phyloP scores from a whole-genome alignment of 2,113 vertebrate species.

The Sturnira hondurensis region DNA sequence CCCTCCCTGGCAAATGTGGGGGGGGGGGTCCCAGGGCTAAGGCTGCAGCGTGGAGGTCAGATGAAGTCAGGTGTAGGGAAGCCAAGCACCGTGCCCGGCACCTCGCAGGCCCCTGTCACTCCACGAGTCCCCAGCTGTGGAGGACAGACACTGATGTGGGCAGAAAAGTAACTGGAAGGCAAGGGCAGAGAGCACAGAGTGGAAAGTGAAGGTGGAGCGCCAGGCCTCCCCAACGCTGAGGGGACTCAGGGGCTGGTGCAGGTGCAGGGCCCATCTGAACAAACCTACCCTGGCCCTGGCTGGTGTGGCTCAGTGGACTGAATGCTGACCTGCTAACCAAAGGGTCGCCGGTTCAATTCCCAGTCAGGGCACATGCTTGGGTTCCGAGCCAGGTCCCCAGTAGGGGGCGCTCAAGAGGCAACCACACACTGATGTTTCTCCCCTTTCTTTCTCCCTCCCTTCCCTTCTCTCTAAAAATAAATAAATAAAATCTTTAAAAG shows the following conservation, averaged over 20 bases:
- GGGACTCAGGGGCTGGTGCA: not conserved
- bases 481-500: no score
- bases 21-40: not conserved
- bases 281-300: no score
- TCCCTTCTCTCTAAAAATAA: no score
- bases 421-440: no score
- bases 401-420: no score
- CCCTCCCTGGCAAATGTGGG: not conserved
- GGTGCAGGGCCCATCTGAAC: not conserved
- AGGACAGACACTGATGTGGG: not conserved
- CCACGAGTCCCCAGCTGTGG: not conserved
- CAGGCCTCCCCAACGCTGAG: not conserved
- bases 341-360: no score
- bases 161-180: not conserved
- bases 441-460: no score
- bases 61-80: not conserved
- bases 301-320: no score
- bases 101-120: not conserved
- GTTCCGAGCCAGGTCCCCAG: no score
- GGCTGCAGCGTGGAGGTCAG: not conserved
- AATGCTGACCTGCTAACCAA: no score
- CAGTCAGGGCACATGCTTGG: no score
- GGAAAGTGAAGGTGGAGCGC: not conserved
- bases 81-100: not conserved
- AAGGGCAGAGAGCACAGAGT: not conserved